phyloP scores from a whole-genome alignment of 2,113 vertebrate species.

The Corynorhinus townsendii region DNA sequence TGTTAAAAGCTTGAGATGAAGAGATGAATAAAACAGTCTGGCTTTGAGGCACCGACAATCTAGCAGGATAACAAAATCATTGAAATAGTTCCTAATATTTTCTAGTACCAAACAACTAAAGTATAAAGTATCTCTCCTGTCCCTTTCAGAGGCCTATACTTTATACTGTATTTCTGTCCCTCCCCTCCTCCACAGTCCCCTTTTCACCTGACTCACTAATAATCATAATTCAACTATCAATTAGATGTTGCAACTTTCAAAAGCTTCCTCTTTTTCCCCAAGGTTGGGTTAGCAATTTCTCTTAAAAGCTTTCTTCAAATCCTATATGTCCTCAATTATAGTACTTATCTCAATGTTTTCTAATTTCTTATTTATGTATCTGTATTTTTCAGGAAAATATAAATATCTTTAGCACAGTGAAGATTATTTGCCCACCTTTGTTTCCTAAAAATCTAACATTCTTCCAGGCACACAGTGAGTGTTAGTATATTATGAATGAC shows the following conservation, averaged over 20 bases:
- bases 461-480: neutral
- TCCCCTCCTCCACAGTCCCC: neutral
- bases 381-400: neutral
- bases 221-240: neutral
- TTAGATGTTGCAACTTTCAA: neutral
- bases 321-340: neutral
- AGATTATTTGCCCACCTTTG: neutral
- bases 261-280: neutral
- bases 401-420: neutral
- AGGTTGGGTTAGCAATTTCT: neutral
- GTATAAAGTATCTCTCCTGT: neutral
- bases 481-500: neutral
- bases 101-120: neutral
- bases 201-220: neutral
- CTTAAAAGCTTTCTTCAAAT: neutral
- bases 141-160: neutral
- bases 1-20: neutral
- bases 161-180: neutral
- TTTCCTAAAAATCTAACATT: neutral
- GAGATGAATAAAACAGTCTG: neutral
- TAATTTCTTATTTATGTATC: neutral
- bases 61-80: neutral
- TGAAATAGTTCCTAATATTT: neutral
- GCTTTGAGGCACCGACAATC: neutral
- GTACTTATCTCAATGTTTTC: neutral